A percentile compares a stretch with the other conserved stretches of the same genome.
Evolutionary conservation across 2,797 vertebrate species (phyloP).

Genomic region (Gastrophryne carolinensis): DNA sequence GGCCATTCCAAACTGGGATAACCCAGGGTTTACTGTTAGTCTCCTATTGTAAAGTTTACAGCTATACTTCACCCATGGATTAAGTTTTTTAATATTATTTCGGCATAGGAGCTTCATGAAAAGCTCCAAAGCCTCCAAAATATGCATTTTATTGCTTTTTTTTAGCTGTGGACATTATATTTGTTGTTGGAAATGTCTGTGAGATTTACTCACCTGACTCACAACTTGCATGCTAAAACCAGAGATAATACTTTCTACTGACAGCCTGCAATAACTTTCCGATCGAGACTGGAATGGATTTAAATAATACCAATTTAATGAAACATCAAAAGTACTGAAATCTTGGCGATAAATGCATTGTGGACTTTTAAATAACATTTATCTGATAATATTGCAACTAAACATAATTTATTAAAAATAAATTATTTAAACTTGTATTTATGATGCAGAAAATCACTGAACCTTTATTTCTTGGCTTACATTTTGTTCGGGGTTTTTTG

Average conservation of each 20-base stretch:
- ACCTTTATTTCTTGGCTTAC: not conserved
- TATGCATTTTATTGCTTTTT: no score
- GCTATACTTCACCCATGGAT: no score
- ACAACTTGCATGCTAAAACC: not conserved
- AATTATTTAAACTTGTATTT: conserved; percentile 6
- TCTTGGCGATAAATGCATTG: conserved; percentile 18
- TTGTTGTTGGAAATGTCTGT: not conserved
- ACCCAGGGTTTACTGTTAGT: no score
- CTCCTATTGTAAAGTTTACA: no score
- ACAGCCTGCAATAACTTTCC: conserved; percentile 34
- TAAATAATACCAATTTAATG: conserved; percentile 41
- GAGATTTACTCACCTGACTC: conserved; percentile 3
- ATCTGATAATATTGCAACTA: conserved; percentile 7
- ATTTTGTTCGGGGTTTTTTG: not conserved
- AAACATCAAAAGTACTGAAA: conserved; percentile 30
- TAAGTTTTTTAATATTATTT: no score
- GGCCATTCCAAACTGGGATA: no score
- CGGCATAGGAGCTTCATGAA: no score
- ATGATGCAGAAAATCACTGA: conserved; percentile 12
- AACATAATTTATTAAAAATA: conserved; percentile 19
- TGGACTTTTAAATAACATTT: conserved; percentile 17
- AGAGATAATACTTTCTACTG: conserved; percentile 32
- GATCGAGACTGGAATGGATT: conserved; percentile 32
- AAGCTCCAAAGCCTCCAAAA: no score
- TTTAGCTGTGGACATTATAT: no score